Percentiles rank a stretch among this genome's conserved stretches.
phyloP scores from a whole-genome alignment of 2,113 vertebrate genomes.

The Shinisaurus crocodilurus region DNA sequence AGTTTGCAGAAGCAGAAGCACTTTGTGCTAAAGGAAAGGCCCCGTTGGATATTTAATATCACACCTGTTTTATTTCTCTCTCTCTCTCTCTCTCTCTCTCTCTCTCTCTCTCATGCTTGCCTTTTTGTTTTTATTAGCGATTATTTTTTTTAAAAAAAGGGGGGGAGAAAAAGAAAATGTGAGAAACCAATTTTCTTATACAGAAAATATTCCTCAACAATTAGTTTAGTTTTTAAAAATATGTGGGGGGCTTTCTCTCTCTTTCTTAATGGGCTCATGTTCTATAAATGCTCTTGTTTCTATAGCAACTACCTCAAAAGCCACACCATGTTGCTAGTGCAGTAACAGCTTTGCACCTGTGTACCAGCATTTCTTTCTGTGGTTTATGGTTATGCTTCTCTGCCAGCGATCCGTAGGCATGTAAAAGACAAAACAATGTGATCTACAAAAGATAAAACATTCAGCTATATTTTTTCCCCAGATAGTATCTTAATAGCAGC shows the following conservation, averaged over 20 bases:
- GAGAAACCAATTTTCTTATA: conserved; percentile 66
- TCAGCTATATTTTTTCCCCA: conserved; percentile 13
- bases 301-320: conserved; percentile 76
- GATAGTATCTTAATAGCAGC: conserved; percentile 19
- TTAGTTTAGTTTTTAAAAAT: conserved; percentile 75
- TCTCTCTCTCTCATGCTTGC: conserved; percentile 52
- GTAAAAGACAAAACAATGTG: conserved; percentile 46
- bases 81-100: background rate
- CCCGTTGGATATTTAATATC: conserved; percentile 56
- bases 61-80: conserved; percentile 14
- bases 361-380: conserved; percentile 60
- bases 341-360: conserved; percentile 75
- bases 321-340: conserved; percentile 65
- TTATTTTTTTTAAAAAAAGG: conserved; percentile 36
- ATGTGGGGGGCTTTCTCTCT: conserved; percentile 33
- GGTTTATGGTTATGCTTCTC: conserved; percentile 56
- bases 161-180: conserved; percentile 58
- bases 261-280: conserved; percentile 75
- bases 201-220: conserved; percentile 75
- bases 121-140: conserved; percentile 67
- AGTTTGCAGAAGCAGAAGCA: background rate
- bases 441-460: conserved; percentile 55
- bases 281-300: conserved; percentile 77
- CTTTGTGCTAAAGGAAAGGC: background rate
- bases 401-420: conserved; percentile 24